These are phyloP conservation scores for Oreochromis niloticus DNA, from an alignment of 2,113 vertebrate species.

Conservation along the genomic window DNA sequence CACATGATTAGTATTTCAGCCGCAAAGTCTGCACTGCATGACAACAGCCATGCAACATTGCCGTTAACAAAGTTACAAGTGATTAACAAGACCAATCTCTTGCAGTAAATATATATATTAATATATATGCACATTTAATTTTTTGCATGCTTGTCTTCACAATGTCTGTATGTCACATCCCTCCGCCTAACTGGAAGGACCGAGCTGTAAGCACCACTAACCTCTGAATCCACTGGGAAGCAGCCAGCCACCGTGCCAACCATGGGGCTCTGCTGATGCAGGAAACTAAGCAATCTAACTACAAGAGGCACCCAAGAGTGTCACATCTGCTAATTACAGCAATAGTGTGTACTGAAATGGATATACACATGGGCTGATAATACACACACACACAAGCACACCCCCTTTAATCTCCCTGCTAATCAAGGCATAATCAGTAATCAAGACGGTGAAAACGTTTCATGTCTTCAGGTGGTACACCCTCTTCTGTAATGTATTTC, in stretches of 20 bases:
- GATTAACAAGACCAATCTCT: background rate
- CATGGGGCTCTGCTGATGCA: background rate
- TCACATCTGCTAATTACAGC: slow-evolving; percentile 69
- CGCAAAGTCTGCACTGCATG: background rate
- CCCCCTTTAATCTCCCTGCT: slow-evolving; percentile 12
- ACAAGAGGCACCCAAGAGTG: slow-evolving; percentile 49
- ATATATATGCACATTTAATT: background rate
- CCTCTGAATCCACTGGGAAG: slow-evolving; percentile 14
- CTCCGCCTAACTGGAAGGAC: background rate
- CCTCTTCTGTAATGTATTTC: slow-evolving; percentile 13
- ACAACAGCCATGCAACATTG: background rate
- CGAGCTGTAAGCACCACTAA: slow-evolving; percentile 15
- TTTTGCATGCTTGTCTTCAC: background rate
- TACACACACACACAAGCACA: background rate
- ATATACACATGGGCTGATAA: background rate
- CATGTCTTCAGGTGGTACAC: slow-evolving; percentile 31
- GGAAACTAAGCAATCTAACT: slow-evolving; percentile 28
- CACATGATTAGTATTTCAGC: background rate
- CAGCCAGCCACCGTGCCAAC: slow-evolving; percentile 1
- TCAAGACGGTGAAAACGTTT: slow-evolving; percentile 44
- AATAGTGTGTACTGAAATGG: slow-evolving; percentile 25
- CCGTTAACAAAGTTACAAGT: background rate
- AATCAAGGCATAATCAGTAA: slow-evolving; percentile 61
- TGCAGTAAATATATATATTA: background rate
- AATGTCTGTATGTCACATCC: background rate